Conservation (phyloP, 2,888 invertebrate genomes). For the Parthenolecanium corni region DNA sequence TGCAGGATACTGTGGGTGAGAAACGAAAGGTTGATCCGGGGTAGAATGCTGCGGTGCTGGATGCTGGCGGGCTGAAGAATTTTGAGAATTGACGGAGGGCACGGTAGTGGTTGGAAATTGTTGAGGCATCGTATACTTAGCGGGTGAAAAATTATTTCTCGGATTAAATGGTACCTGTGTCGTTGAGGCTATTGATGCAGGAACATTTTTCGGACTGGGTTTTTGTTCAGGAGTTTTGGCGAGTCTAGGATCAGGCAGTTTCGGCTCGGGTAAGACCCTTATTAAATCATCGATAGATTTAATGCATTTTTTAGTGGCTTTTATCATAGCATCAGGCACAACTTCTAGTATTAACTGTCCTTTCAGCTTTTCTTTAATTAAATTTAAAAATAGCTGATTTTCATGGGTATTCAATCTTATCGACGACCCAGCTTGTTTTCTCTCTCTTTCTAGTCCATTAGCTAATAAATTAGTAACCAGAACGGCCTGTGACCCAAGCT, state of each 20-base stretch:
- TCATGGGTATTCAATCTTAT: constrained; percentile 62
- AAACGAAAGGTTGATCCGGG: too few species aligned
- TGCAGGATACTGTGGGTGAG: too few species aligned
- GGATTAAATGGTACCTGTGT: not conserved
- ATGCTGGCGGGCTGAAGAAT: too few species aligned
- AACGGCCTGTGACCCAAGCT: constrained; percentile 72
- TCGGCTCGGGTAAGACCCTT: constrained; percentile 46
- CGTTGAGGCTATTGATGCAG: not conserved
- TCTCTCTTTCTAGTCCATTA: constrained; percentile 65
- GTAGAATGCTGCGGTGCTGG: too few species aligned
- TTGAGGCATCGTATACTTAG: constrained; percentile 21
- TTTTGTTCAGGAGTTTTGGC: too few species aligned
- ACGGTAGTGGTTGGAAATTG: too few species aligned
- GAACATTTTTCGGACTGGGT: not conserved
- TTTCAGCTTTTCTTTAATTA: constrained; percentile 73
- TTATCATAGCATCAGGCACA: constrained; percentile 49
- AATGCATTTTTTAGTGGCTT: constrained; percentile 60
- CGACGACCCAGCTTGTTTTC: constrained; percentile 56
- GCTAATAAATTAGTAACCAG: constrained; percentile 62
- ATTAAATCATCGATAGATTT: constrained; percentile 62
- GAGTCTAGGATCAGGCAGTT: not conserved
- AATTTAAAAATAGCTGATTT: constrained; percentile 63
- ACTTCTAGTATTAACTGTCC: constrained; percentile 62
- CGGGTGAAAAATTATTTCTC: constrained; percentile 19
- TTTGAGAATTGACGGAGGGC: too few species aligned